Base-by-base conservation (phyloP, 2,888 invertebrate species). In the Teleogryllus oceanicus region DNA sequence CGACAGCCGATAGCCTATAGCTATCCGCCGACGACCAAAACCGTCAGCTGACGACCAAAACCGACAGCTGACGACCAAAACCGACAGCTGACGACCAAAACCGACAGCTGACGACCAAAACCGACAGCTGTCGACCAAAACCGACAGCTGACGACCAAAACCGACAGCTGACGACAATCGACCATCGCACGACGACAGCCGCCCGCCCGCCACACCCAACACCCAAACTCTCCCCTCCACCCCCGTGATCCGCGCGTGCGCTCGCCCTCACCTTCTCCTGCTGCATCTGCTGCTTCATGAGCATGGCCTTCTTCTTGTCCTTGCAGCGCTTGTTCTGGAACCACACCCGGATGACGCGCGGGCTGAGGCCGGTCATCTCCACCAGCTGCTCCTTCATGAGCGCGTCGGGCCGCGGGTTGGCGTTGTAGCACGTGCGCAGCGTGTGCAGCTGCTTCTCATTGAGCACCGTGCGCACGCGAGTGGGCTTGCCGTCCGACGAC, bases 381-480 rank as follows among this genome's bases (percentile, higher is more conserved):
- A 98, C 98, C 82, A 99, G 91, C 87, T 99, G 98, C 88, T 99
- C 99, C 89, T 99, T 99, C 96, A 98, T 97, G 82, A 99, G 91
- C 75, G 99, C 99, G 89, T 99, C 99, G 74, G 99, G 99, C 79
- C 99, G 91, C 81, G 99, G 98, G 89, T 99, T 99, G 80, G 97
- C 97, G 81, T 94, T 94, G 89, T 99, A 99, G 88, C 98, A 99
- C 82, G 97, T 98, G 89, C 98, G 92, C 84, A 99, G 90, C 11
- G 98, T 99, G 88, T 98, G 97, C 84, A 99, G 90, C 87, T 99
- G 99, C 87, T 98, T 98, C 88, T 99, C 99, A 88, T 98, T 99
- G 82, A 99, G 92, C 74, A 99, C 99, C 3, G 99, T 99, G 83
- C 99, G 92, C 80, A 99, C 98, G 84, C 99, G 90, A n/a, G 99